Base-by-base conservation (phyloP, 2,797 vertebrate genomes). In the Momotus momota region DNA sequence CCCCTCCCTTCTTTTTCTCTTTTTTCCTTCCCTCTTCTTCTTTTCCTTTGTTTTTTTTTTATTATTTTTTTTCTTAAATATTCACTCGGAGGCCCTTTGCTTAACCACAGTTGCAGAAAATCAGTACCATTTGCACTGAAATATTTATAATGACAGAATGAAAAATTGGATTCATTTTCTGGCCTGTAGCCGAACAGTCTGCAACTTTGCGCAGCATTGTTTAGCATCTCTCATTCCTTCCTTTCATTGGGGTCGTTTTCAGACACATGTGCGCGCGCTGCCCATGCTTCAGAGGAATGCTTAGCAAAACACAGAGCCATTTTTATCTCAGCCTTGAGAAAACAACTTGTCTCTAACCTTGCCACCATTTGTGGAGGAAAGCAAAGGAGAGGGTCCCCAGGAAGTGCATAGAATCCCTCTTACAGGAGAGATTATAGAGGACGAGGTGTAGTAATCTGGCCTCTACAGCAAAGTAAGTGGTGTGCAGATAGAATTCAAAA, bases 111-210 rank as follows among this genome's bases (percentile, higher is more conserved):
- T 98, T 98, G 98, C 97, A 98, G 98, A 98, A 98, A 98, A 98
- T 98, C 98, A 98, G 98, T 97, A 98, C 98, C 98, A 98, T 98
- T 98, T 98, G 97, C 98, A 97, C 98, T 98, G 98, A 98, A 98
- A 98, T 98, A 98, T 98, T 98, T 98, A 98, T 98, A 98, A 98
- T 96, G 97, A 98, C 98, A 98, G 98, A 98, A 98, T 98, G 98
- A 98, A 98, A 98, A 98, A 98, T 98, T 98, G 98, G 98, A 98
- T 98, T 98, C 98, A 98, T 98, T 98, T 98, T 98, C 98, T 98
- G 98, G 98, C 98, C 97, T 96, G 97, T 97, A 98, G 98, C 98
- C 97, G 97, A 98, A 98, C 98, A 97, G 98, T 97, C 98, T 98
- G 98, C 97, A 98, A 98, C 97, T 98, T 98, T 97, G 96, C 79